Evolutionary conservation across 2,113 vertebrate genomes (phyloP), one percentile per base, ranked within the genome.

Genomic region (Chroicocephalus ridibundus): DNA sequence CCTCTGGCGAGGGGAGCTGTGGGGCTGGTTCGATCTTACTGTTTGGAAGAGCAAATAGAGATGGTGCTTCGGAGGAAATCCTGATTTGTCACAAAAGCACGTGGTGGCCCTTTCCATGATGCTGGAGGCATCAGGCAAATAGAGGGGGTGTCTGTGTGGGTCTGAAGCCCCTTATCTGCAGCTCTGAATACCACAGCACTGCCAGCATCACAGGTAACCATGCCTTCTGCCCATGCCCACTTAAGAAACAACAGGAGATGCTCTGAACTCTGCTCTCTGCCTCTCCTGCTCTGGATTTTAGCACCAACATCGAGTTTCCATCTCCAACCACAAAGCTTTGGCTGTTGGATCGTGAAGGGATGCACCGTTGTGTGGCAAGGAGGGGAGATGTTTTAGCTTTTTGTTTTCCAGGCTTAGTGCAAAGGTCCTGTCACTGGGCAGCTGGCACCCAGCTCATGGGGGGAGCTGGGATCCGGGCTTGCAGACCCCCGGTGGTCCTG

Each of bases 341-440:
- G 4, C 18, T 66, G 25, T 32, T n/a, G 38, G 42, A 29, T 51
- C 27, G 6, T 5, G 27, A 66, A 78, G 21, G 31, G 42, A 26
- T 32, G 16, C 19, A 40, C 13, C 3, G 1, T 2, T 34, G 36
- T 40, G n/a, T 0, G 1, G 5, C 0, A 1, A 75, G 38, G 44
- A 88, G 3, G 10, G 22, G 32, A 54, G 40, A n/a, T 19, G 9
- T 7, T 81, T 58, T 46, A 29, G 44, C 22, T 13, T 72, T 66
- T 52, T 20, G 3, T 79, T 88, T 76, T 55, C 61, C 31, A 55
- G 25, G 61, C 47, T 93, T 60, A 32, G 17, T 14, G 51, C 13
- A 31, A 82, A 65, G 21, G 13, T 62, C 42, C 38, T 71, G 46
- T 38, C 42, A 40, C n/a, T 40, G 64, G 26, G 69, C 18, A 58